A percentile compares a stretch with the other conserved stretches of the same genome.
phyloP scores from a whole-genome alignment of 2,113 vertebrate genomes.

The Steatornis caripensis region DNA sequence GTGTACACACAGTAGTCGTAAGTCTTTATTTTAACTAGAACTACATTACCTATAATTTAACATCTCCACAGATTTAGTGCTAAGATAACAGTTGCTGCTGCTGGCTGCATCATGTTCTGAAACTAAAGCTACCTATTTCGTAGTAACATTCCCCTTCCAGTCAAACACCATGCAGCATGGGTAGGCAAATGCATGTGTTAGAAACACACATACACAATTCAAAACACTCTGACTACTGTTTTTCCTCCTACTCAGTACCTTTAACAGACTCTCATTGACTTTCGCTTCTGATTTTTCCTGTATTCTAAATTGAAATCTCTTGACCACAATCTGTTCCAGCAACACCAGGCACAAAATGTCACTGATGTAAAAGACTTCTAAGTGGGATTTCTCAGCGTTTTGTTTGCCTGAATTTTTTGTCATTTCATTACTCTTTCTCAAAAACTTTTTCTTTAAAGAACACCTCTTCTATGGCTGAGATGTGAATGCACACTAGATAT shows the following conservation, averaged over 20 bases:
- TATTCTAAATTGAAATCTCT: slow-evolving; percentile 1
- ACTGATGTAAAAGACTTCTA: neutral
- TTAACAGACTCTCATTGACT: slow-evolving; percentile 12
- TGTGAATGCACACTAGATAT: slow-evolving; percentile 6
- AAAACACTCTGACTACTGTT: neutral
- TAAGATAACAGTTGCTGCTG: slow-evolving; percentile 15
- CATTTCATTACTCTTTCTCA: neutral
- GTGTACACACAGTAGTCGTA: neutral
- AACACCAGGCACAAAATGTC: neutral
- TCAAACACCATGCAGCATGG: neutral
- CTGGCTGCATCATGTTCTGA: neutral
- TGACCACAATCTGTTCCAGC: neutral
- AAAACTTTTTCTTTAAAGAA: slow-evolving; percentile 19
- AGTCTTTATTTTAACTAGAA: neutral
- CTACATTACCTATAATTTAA: neutral
- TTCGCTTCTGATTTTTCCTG: slow-evolving; percentile 13
- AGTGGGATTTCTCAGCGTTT: neutral
- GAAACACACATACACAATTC: neutral
- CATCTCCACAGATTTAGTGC: slow-evolving; percentile 11
- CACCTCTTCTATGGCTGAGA: neutral
- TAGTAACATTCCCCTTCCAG: neutral
- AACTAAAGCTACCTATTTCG: slow-evolving; percentile 5
- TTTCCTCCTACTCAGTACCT: neutral
- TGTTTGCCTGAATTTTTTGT: slow-evolving; percentile 35
- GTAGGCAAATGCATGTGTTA: neutral